phyloP scores from a whole-genome alignment of 2,797 vertebrate genomes.

The Denticeps clupeoides region DNA sequence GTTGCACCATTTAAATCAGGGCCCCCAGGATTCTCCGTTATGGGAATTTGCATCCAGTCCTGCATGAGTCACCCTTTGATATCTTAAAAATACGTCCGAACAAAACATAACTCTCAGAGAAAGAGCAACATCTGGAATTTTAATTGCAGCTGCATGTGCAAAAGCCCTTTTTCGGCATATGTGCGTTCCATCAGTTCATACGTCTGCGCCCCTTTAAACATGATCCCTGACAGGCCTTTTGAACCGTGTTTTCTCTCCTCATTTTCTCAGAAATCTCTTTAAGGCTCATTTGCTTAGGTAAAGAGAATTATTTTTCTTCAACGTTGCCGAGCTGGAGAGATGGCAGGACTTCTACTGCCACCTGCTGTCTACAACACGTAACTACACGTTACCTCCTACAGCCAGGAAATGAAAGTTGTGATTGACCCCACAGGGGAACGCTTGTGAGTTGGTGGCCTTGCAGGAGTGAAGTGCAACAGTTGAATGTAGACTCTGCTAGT shows the following conservation, averaged over 20 bases:
- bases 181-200: constrained; percentile 27
- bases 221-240: background rate
- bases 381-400: background rate
- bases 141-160: constrained; percentile 29
- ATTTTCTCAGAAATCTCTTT: background rate
- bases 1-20: background rate
- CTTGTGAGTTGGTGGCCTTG: too few species aligned
- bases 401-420: background rate
- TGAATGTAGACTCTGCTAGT: too few species aligned
- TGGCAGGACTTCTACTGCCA: constrained; percentile 21
- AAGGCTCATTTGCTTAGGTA: background rate
- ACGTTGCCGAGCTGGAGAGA: constrained; percentile 10
- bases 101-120: background rate
- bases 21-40: background rate
- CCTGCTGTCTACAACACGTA: constrained; percentile 17
- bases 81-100: background rate
- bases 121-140: constrained; percentile 33
- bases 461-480: too few species aligned
- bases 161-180: constrained; percentile 23
- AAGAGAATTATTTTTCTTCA: background rate
- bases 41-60: constrained; percentile 2
- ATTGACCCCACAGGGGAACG: too few species aligned
- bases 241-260: background rate
- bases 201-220: background rate
- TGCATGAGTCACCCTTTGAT: background rate